Conservation (phyloP, 2,797 vertebrate genomes). For the Kryptolebias ocellatus region DNA sequence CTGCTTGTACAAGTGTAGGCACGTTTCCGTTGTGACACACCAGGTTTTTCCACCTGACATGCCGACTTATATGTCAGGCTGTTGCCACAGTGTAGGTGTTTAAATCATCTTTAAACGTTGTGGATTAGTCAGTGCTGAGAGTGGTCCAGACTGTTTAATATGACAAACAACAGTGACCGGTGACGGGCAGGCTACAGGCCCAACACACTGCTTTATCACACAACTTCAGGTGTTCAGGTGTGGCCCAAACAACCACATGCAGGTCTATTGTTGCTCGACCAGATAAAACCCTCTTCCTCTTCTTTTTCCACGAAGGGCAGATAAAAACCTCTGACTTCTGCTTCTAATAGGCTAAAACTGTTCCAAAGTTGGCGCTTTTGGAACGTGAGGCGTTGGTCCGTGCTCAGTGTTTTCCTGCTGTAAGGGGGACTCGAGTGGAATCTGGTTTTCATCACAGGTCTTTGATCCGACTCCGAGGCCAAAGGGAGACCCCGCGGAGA, state of each 20-base stretch:
- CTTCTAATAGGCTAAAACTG: background rate
- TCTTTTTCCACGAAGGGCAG: slow-evolving; percentile 16
- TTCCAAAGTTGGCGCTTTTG: slow-evolving; percentile 47
- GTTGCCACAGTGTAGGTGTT: no score
- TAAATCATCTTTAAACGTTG: no score
- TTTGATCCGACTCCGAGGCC: slow-evolving; percentile 53
- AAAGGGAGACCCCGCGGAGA: slow-evolving; percentile 30
- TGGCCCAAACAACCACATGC: background rate
- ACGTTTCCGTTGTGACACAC: no score
- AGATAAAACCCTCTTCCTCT: slow-evolving; percentile 4
- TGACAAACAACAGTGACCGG: no score
- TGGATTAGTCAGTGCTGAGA: no score
- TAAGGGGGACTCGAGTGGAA: slow-evolving; percentile 26
- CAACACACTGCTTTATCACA: no score
- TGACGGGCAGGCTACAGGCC: no score
- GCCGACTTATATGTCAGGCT: no score
- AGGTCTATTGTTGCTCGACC: background rate
- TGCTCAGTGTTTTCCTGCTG: slow-evolving; percentile 60
- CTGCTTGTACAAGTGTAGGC: no score
- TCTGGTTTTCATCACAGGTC: slow-evolving; percentile 67
- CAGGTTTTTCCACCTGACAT: no score
- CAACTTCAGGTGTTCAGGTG: background rate
- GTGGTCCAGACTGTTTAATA: no score
- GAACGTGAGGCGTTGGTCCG: slow-evolving; percentile 60
- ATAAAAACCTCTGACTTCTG: slow-evolving; percentile 9